Base-by-base conservation (phyloP, 2,113 vertebrate genomes). In the Gavia stellata region DNA sequence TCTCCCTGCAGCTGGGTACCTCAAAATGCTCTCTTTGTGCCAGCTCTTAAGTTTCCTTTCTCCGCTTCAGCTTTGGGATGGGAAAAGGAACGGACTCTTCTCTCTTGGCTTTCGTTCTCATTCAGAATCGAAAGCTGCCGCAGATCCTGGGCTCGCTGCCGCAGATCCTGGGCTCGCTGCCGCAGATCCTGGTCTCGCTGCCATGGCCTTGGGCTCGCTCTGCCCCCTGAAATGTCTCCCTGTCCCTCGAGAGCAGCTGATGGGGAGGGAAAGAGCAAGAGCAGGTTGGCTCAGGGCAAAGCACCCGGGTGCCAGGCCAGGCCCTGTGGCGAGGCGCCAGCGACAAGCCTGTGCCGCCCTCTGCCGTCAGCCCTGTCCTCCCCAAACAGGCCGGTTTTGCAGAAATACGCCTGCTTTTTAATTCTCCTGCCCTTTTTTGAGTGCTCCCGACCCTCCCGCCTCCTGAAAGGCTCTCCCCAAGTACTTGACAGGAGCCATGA, bases 31-130 rank as follows among this genome's bases (percentile, higher is more conserved):
- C 47, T 91, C 2, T 12, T 96, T 92, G 86, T 33, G 38, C 65
- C 36, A 66, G 29, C 17, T 84, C 44, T 90, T 29, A 49, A 92
- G 81, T 96, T 95, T 95, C 85, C 8, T 8, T 96, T 95, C 93
- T 88, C 68, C 0, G 4, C 81, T 67, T 89, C 40, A n/a, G 65
- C 84, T 47, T 56, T 7, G 0, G 3, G 21, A 36, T 15, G 81
- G 93, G 94, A 97, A 92, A 94, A 88, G 86, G 95, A 97, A 96
- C 89, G 0, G 91, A 92, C 5, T 87, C 94, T 77, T 94, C 86
- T 83, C 65, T 62, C 55, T 78, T 8, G 7, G 42, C 67, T 97
- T 94, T 95, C 86, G 4, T 44, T 95, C 88, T 92, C 21, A 5
- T 58, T 81, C 70, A 56, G 87, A 96, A 95, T 31, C 4, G 84